Base-by-base conservation (phyloP, 2,797 vertebrate species). In the Tarsius wallacei region DNA sequence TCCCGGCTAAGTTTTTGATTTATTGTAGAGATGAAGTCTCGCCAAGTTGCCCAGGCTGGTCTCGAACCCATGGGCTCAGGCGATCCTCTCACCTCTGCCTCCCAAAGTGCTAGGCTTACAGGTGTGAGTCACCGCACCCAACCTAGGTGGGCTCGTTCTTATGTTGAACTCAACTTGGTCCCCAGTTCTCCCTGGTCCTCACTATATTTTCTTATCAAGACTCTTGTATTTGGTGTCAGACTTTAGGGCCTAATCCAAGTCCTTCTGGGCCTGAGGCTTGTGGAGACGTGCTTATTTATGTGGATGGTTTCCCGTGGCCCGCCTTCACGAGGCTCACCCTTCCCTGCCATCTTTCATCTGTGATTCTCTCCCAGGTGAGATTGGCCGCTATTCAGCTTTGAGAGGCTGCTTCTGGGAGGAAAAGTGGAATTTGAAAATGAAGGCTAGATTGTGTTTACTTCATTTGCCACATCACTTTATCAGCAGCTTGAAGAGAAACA, bases 401-500 rank as follows among this genome's bases (percentile, higher is more conserved):
- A 91, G 53, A 28, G 42, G 4, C 70, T 57, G 28, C 22, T 89
- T 21, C 64, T 63, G 14, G 93, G 66, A 78, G 28, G 49, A 93
- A 78, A 42, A 94, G 28, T 0, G 0, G 61, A 42, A 74, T 64
- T 68, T 78, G 61, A 90, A 33, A 84, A 91, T 77, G 59, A 80
- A 73, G 74, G 11, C 28, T 49, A 51, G 70, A 31, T n/a, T 70
- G 8, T 70, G 31, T 85, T 93, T 78, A 28, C 47, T 26, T 93
- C 57, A 63, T 64, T 84, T 61, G 74, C 78, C 64, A 57, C 76
- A 89, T 71, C 63, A 84, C 73, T 89, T 42, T 94, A 28, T 87
- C 36, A 16, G 71, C 82, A 77, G 53, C 85, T 81, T 91, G n/a
- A 90, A 73, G 91, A 96, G 57, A 81, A 87, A 49, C 68, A 87